phyloP scores from a whole-genome alignment of 2,888 invertebrate species.

The Drosophila incognita region DNA sequence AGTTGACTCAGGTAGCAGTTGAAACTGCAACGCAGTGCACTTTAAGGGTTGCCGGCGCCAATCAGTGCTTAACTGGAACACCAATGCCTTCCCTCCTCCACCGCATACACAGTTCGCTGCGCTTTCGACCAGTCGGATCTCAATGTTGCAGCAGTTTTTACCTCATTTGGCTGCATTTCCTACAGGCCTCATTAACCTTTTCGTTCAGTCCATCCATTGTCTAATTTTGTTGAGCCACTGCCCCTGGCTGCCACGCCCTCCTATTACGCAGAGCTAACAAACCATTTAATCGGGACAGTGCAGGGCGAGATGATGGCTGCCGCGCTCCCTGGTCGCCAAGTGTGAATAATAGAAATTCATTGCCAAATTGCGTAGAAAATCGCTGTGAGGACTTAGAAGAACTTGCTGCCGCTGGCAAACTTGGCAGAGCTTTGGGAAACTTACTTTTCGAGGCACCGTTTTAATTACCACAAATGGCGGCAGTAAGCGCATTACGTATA shows the following conservation, averaged over 20 bases:
- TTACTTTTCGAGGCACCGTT: slow-evolving; percentile 52
- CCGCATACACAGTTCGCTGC: background rate
- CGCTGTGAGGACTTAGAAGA: slow-evolving; percentile 50
- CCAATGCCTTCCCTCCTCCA: background rate
- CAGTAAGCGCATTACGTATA: slow-evolving; percentile 76
- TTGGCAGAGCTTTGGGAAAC: slow-evolving; percentile 50
- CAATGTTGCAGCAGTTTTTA: slow-evolving; percentile 23
- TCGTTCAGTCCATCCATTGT: slow-evolving; percentile 58
- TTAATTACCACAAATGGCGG: slow-evolving; percentile 76
- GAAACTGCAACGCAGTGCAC: background rate
- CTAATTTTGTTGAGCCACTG: slow-evolving; percentile 48
- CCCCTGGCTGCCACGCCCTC: slow-evolving; percentile 37
- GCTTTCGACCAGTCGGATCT: slow-evolving; percentile 7
- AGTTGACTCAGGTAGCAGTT: slow-evolving; percentile 1
- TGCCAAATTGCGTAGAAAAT: slow-evolving; percentile 82
- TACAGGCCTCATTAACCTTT: slow-evolving; percentile 77
- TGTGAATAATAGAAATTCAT: slow-evolving; percentile 77
- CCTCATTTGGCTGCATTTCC: slow-evolving; percentile 49
- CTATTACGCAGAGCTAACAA: slow-evolving; percentile 58
- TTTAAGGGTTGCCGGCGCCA: background rate
- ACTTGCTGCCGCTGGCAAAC: slow-evolving; percentile 49
- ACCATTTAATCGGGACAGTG: slow-evolving; percentile 58
- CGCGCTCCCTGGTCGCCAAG: slow-evolving; percentile 38
- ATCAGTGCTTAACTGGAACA: slow-evolving; percentile 26
- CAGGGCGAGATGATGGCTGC: slow-evolving; percentile 8